Evolutionary conservation across 2,113 vertebrate species (phyloP), one percentile per base, ranked within the genome.

Genomic region (Podarcis raffonei): DNA sequence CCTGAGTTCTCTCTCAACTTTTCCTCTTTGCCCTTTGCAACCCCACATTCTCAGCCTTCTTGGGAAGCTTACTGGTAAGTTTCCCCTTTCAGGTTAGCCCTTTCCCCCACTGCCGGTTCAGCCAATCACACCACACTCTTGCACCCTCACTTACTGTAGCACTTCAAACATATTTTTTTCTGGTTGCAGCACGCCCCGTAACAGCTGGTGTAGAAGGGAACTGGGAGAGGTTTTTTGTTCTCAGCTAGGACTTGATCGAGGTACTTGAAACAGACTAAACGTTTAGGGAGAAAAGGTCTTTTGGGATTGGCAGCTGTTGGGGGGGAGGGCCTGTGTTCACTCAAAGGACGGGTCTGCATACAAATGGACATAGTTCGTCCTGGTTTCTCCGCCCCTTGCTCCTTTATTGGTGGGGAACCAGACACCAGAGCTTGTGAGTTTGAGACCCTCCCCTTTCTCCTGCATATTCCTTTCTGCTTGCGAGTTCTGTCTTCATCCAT

Each of bases 351-450:
- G 71, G 27, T 27, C 12, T 48, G 82, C 30, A 84, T 71, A 65
- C 75, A 74, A 88, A 84, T 5, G 76, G 39, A 83, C 20, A 23
- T 20, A 35, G 32, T 11, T 32, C 7, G 22, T 4, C 22, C 11
- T 66, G 30, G 6, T 23, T 30, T 80, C 62, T 4, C 79, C 78
- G 27, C 82, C 78, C 57, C 57, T 57, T n/a, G 22, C 6, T 16
- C n/a, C 65, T 25, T 81, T 87, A 85, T 91, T 84, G 89, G 85
- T 27, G n/a, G 65, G 66, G 62, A 81, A 83, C 71, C 48, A 22
- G 78, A 62, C 57, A 87, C 71, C 22, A 42, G 89, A 59, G 74
- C 62, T 69, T 78, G 48, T 80, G 18, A 59, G 23, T 82, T 20
- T 25, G 23, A 35, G 37, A 2, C 8, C 83, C 30, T 75, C 30